phyloP scores from a whole-genome alignment of 2,797 vertebrate species.

The Anguilla megastoma region DNA sequence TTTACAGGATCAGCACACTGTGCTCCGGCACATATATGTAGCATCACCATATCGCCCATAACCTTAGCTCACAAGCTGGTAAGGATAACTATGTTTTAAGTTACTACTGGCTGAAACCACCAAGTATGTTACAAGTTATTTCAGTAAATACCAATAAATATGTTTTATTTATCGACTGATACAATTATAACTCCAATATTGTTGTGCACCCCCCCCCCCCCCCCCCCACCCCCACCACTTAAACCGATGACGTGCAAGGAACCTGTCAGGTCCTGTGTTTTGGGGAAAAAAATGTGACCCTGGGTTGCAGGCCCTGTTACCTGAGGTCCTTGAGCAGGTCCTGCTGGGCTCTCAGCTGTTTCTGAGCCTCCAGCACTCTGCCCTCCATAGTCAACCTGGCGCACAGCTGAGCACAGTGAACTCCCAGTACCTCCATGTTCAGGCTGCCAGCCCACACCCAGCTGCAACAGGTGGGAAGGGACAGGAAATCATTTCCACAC shows the following conservation, averaged over 20 bases:
- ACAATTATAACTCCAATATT: too few species aligned
- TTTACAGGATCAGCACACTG: neutral
- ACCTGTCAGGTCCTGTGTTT: too few species aligned
- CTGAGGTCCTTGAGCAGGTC: slow-evolving; percentile 68
- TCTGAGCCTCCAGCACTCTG: slow-evolving; percentile 68
- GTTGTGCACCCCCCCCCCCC: too few species aligned
- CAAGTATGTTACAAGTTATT: too few species aligned
- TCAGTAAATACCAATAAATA: too few species aligned
- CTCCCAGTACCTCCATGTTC: slow-evolving; percentile 69
- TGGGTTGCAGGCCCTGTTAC: slow-evolving; percentile 44
- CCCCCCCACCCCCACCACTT: too few species aligned
- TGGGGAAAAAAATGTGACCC: neutral
- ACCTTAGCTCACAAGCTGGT: neutral
- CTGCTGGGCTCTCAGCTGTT: slow-evolving; percentile 66
- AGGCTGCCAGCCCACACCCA: slow-evolving; percentile 60
- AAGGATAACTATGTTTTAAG: too few species aligned
- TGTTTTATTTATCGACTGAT: too few species aligned
- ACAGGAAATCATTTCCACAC: neutral
- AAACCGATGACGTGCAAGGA: too few species aligned
- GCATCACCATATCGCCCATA: neutral
- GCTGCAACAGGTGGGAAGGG: slow-evolving; percentile 46
- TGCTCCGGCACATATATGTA: too few species aligned
- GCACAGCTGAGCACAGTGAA: slow-evolving; percentile 76
- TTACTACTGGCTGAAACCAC: too few species aligned
- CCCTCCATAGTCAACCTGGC: slow-evolving; percentile 75